These are phyloP conservation scores for Cryptosula pallasiana DNA, from an alignment of 2,888 invertebrate species.

Conservation along the genomic window DNA sequence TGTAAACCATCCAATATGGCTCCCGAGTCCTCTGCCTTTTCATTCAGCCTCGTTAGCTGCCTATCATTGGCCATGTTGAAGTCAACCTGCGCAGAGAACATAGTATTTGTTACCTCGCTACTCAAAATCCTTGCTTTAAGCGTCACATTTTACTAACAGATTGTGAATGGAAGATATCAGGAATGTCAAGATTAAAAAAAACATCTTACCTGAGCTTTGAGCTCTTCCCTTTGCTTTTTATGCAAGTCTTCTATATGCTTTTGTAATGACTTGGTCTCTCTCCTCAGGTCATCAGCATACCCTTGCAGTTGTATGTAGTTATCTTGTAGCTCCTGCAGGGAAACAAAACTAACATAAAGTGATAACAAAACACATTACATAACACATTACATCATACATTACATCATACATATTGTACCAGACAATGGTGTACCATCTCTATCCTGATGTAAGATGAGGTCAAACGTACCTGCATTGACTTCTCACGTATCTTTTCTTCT, in stretches of 20 bases:
- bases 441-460: neutral
- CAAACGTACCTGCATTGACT: conserved; percentile 18
- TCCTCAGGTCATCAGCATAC: conserved; percentile 1
- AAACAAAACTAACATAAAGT: neutral
- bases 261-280: conserved; percentile 8
- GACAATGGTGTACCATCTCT: no score
- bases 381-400: no score
- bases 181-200: neutral
- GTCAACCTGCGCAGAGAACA: conserved; percentile 23
- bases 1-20: neutral
- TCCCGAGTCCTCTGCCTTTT: conserved; percentile 18
- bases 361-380: neutral
- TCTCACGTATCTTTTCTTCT: conserved; percentile 22
- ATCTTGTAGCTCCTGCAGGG: conserved; percentile 23
- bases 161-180: no score
- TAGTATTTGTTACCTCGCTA: no score
- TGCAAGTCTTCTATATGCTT: conserved; percentile 18
- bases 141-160: no score
- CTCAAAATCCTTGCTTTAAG: no score
- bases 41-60: conserved; percentile 23
- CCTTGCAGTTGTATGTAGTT: conserved; percentile 16
- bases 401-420: no score
- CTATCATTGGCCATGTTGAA: conserved; percentile 25
- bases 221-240: conserved; percentile 12
- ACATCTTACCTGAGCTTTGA: conserved; percentile 18